phyloP scores from a whole-genome alignment of 2,113 vertebrate genomes.

The Oreochromis niloticus region DNA sequence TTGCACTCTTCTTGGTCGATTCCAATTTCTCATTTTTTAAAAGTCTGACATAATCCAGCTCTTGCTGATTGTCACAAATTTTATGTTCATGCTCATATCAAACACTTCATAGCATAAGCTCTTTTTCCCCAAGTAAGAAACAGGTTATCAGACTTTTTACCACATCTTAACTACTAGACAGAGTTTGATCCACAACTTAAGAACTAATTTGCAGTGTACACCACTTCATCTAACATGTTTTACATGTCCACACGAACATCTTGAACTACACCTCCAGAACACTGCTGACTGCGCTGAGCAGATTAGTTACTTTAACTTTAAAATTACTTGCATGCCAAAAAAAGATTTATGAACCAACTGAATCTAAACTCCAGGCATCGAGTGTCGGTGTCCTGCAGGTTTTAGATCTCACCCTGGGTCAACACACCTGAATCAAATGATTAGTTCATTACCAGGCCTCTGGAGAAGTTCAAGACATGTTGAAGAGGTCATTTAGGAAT shows the following conservation, averaged over 20 bases:
- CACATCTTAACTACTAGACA: neutral
- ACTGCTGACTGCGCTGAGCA: neutral
- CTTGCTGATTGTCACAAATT: neutral
- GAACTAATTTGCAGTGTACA: neutral
- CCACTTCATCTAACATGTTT: neutral
- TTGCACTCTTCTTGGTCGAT: neutral
- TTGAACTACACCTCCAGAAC: neutral
- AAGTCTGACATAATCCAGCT: neutral
- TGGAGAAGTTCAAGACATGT: neutral
- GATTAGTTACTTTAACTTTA: neutral
- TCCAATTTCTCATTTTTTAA: neutral
- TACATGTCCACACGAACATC: neutral
- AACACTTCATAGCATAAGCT: neutral
- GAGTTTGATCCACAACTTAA: neutral
- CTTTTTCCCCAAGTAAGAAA: neutral
- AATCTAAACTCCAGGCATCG: neutral
- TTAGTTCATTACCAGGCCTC: neutral
- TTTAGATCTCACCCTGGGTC: neutral
- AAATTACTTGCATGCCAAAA: neutral
- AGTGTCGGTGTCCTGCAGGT: neutral
- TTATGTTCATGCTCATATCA: neutral
- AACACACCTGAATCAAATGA: neutral
- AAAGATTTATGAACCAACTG: neutral
- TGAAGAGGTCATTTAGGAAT: neutral
- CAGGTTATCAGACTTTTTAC: neutral